A percentile compares a stretch with the other conserved stretches of the same genome.
Evolutionary conservation across 2,113 vertebrate genomes (phyloP).

Genomic region (Rutilus rutilus): DNA sequence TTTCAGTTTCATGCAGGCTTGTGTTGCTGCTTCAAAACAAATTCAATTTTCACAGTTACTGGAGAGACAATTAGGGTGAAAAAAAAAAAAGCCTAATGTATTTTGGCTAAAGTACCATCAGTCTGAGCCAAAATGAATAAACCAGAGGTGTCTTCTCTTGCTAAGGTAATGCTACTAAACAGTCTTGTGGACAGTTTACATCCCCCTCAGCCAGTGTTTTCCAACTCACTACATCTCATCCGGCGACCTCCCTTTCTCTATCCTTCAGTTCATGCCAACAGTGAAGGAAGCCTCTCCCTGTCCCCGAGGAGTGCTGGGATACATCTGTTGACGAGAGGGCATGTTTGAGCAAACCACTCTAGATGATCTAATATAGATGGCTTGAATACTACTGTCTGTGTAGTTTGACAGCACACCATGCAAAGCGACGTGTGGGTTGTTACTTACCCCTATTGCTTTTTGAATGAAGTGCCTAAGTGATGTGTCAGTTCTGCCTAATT

Average conservation of each 20-base stretch:
- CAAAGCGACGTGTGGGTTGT: neutral
- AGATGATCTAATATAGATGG: conserved; percentile 3
- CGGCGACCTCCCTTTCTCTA: neutral
- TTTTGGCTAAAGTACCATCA: neutral
- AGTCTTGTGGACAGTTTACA: conserved; percentile 2
- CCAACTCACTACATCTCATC: conserved; percentile 24
- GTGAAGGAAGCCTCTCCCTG: conserved; percentile 7
- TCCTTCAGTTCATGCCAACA: neutral
- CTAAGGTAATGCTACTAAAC: neutral
- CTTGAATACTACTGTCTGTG: neutral
- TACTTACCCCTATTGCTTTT: neutral
- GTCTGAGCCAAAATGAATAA: neutral
- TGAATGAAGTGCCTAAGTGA: neutral
- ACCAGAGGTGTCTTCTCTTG: neutral
- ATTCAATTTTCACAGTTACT: neutral
- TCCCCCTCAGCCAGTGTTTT: conserved; percentile 15
- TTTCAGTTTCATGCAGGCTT: conserved; percentile 9
- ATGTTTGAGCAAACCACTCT: neutral
- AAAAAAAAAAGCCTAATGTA: neutral
- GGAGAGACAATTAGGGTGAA: neutral
- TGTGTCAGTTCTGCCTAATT: neutral
- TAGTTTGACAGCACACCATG: neutral
- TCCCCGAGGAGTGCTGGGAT: conserved; percentile 18
- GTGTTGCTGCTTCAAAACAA: conserved; percentile 5
- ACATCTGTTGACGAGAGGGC: neutral